Evolutionary conservation across 2,797 vertebrate genomes (phyloP), one percentile per base, ranked within the genome.

Genomic region (Lates japonicus): DNA sequence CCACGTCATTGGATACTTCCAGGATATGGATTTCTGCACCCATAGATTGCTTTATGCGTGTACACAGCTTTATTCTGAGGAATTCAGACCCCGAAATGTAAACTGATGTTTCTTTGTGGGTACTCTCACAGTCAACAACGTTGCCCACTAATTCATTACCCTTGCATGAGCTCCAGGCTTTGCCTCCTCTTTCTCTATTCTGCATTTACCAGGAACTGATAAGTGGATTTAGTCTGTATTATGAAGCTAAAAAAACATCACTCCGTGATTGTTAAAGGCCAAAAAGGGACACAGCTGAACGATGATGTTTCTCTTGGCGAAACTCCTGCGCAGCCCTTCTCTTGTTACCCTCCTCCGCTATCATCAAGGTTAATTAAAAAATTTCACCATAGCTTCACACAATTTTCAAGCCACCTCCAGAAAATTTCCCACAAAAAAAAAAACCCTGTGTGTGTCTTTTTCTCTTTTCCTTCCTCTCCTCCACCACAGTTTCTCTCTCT

Each of bases 301-400:
- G 10, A 76, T 64, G 35, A 70, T 73, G 74, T 77, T 78, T 81
- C 63, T 41, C 63, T 77, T 73, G 55, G 76, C 41, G 74, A 75
- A 74, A 66, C 66, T 81, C 48, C 71, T 65, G 46, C 20, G 51
- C 55, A 41, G 78, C 68, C 48, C 58, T 42, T 67, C 77, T 80
- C 82, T 46, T 52, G 55, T 83, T 58, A 69, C 77, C 73, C 77
- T 84, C 80, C 74, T 81, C 66, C 37, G 13, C 80, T 68, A 71
- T 77, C 79, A 84, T 86, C 76, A 76, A 76, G 86, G 84, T 90
- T 94, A 91, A 94, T 94, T 93, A 89, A 84, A 90, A 55, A 82
- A 81, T 71, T 78, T 74, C 79, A 88, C 58, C 55, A 68, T 39
- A 55, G 68, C 73, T 84, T 85, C 76, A 70, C 81, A 76, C 64